Conservation (phyloP, 2,888 invertebrate genomes). For the Drosophila pegasa region DNA sequence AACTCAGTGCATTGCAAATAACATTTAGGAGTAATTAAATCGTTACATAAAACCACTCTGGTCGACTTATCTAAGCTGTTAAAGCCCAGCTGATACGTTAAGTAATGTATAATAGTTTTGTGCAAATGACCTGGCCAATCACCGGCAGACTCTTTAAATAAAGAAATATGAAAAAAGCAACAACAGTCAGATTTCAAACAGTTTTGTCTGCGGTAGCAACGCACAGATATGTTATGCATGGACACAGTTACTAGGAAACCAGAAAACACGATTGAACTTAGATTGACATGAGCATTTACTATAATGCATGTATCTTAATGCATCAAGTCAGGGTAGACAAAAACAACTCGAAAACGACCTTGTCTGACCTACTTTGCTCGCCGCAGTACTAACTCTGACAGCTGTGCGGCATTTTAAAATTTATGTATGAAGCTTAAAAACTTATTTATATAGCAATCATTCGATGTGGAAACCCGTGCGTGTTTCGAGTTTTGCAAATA, state of each 20-base stretch:
- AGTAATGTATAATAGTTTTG: background rate
- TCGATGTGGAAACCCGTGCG: slow-evolving; percentile 58
- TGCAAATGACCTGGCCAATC: background rate
- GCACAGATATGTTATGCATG: background rate
- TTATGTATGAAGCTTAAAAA: slow-evolving; percentile 60
- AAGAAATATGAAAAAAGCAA: background rate
- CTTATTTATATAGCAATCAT: slow-evolving; percentile 44
- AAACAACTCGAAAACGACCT: slow-evolving; percentile 78
- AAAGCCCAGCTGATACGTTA: background rate
- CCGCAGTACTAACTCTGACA: slow-evolving; percentile 74
- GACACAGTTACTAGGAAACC: background rate
- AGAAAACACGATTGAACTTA: background rate
- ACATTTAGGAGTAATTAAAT: slow-evolving; percentile 8
- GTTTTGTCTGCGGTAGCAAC: background rate
- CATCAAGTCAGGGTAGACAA: slow-evolving; percentile 42
- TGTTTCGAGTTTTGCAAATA: slow-evolving; percentile 54
- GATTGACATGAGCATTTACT: background rate
- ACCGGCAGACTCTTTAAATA: too few relatives aligned
- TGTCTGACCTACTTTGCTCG: slow-evolving; percentile 82
- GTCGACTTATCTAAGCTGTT: background rate
- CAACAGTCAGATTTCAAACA: background rate
- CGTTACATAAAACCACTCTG: background rate
- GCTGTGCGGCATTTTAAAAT: slow-evolving; percentile 74
- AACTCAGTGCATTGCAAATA: too few relatives aligned
- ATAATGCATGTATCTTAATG: slow-evolving; percentile 4